A percentile compares a stretch with the other conserved stretches of the same genome.
Evolutionary conservation across 64 coral and sea anemone species (phyloP).

Genomic region (Montipora capricornis): DNA sequence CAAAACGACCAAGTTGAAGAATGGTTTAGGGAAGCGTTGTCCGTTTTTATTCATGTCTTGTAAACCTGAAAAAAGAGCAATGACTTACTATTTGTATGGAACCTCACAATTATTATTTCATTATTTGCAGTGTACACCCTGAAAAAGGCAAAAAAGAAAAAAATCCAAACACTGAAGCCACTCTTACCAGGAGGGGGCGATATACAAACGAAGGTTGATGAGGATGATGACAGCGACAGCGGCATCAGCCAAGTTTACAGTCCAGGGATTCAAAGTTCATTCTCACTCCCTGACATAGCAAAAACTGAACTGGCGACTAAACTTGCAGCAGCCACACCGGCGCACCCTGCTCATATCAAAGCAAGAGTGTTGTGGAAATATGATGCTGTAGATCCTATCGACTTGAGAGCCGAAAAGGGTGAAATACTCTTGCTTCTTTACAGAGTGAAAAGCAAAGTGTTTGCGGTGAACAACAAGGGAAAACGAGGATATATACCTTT

Average conservation of each 20-base stretch:
- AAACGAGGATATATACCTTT: slow-evolving; percentile 86
- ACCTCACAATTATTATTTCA: neutral
- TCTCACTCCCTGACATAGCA: slow-evolving; percentile 70
- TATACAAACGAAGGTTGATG: slow-evolving; percentile 2
- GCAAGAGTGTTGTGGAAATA: slow-evolving; percentile 77
- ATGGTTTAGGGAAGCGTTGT: too few relatives aligned
- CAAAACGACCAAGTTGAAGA: too few relatives aligned
- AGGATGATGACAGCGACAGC: slow-evolving; percentile 83
- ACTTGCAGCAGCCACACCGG: slow-evolving; percentile 35
- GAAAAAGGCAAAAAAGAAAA: slow-evolving; percentile 68
- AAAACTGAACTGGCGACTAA: slow-evolving; percentile 84
- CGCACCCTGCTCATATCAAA: slow-evolving; percentile 63
- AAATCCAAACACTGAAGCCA: slow-evolving; percentile 69
- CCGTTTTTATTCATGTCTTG: too few relatives aligned
- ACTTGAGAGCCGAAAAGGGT: slow-evolving; percentile 77
- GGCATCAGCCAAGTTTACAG: slow-evolving; percentile 71
- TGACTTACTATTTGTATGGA: too few relatives aligned
- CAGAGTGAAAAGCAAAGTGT: slow-evolving; percentile 64
- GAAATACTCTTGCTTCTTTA: slow-evolving; percentile 82
- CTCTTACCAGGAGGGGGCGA: slow-evolving; percentile 3
- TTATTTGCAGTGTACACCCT: slow-evolving; percentile 71
- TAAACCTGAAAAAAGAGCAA: too few relatives aligned
- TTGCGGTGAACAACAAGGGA: slow-evolving; percentile 50
- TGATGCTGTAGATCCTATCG: neutral
- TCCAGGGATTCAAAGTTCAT: slow-evolving; percentile 38